phyloP scores from a whole-genome alignment of 2,797 vertebrate species.

The Ctenosaura bakeri region DNA sequence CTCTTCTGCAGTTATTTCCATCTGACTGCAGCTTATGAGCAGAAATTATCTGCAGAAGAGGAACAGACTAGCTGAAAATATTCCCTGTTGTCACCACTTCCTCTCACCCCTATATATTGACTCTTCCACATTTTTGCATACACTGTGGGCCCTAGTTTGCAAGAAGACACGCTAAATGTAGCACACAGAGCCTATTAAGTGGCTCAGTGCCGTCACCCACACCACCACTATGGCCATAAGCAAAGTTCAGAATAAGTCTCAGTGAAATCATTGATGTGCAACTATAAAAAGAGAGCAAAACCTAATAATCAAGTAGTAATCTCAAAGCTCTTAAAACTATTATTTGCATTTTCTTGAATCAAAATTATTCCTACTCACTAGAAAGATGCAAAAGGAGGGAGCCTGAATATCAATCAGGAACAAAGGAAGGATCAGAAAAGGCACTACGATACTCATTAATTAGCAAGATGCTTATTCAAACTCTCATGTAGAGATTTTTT shows the following conservation, averaged over 20 bases:
- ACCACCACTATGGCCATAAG: background rate
- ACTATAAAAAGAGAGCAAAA: background rate
- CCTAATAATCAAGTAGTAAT: background rate
- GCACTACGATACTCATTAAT: background rate
- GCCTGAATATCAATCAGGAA: background rate
- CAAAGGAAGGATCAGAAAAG: background rate
- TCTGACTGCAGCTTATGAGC: background rate
- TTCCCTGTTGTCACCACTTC: background rate
- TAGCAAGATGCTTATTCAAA: background rate
- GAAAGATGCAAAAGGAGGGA: background rate
- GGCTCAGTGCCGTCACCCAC: background rate
- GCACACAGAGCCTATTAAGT: background rate
- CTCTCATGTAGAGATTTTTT: background rate
- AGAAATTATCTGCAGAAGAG: background rate
- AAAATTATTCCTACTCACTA: background rate
- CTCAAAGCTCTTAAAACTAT: background rate
- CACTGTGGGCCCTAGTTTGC: background rate
- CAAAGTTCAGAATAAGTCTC: background rate
- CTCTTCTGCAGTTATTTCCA: background rate
- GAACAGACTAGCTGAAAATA: background rate
- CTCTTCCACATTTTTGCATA: background rate
- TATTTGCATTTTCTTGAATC: background rate
- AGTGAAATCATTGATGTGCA: background rate
- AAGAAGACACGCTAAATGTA: background rate
- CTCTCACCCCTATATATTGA: background rate